These are phyloP conservation scores for Formica exsecta DNA, from an alignment of 1,140 invertebrate species.

Conservation along the genomic window DNA sequence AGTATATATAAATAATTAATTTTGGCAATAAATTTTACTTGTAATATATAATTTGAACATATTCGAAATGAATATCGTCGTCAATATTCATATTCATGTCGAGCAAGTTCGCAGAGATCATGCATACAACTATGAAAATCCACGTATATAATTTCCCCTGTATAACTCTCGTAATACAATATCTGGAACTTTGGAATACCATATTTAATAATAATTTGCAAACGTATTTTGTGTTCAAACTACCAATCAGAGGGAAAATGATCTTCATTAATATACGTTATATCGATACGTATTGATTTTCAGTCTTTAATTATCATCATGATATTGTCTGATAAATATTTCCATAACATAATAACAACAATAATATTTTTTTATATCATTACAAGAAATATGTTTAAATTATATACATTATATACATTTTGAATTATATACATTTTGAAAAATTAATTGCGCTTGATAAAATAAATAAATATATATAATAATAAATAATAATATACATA, in stretches of 20 bases:
- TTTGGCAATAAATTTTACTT: neutral
- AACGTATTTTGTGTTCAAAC: constrained; percentile 1
- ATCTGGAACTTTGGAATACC: constrained; percentile 31
- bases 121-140: constrained; percentile 26
- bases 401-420: too few species aligned
- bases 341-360: neutral
- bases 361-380: neutral
- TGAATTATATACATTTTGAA: neutral
- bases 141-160: too few species aligned
- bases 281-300: constrained; percentile 28
- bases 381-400: neutral
- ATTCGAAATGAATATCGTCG: constrained; percentile 37
- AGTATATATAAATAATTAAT: constrained; percentile 45
- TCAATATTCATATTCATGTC: constrained; percentile 39
- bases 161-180: constrained; percentile 39
- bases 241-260: constrained; percentile 2
- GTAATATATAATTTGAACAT: neutral
- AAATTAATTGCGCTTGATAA: constrained; percentile 3
- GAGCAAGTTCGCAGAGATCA: neutral
- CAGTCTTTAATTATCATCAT: constrained; percentile 21
- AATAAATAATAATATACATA: too few species aligned
- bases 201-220: constrained; percentile 43
- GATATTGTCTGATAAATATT: neutral
- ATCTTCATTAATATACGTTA: constrained; percentile 14
- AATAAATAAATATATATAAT: too few species aligned